Evolutionary conservation across 2,888 invertebrate genomes (phyloP), one percentile per base, ranked within the genome.

Genomic region (Creontiades dilutus): DNA sequence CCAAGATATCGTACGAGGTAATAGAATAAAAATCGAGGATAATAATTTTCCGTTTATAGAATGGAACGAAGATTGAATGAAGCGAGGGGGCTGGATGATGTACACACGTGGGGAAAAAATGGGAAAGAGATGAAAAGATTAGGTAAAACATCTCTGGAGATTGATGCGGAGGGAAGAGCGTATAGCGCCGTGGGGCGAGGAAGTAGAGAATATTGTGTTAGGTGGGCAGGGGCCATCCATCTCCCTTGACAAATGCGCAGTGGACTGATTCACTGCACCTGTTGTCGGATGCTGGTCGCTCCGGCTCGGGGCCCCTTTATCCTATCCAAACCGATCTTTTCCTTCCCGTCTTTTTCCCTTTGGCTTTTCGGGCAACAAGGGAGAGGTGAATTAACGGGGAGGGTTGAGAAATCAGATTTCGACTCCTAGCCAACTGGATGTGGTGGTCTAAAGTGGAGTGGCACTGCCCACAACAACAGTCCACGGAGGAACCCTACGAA

Each of bases 211-310:
- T 86, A 86, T 86, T 86, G 86, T 86, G 86, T 86, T 86, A 86
- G 86, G 86, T 86, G 86, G 86, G 75, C 75, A 86, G 48, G 13
- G 75, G 48, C 86, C 86, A 86, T 86, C 86, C 86, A 86, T 86
- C 86, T 86, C 86, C 76, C 86, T 48, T 86, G 86, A 86, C 86
- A 86, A 86, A 86, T 86, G 86, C 86, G 86, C 68, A 86, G 55
- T 86, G 86, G 86, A 86, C 86, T 86, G 86, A 86, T 86, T 86
- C 86, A 86, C 75, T 86, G 86, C 86, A 86, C 86, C 86, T 86
- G 86, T 86, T 86, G 86, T 86, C 55, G 48, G 85, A 68, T 86
- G 37, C 68, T 61, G 37, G 57, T 19, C 85, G 68, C 85, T n/a
- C 28, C 85, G 23, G 16, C 14, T 61, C 16, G 14, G 14, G 46